Conservation (phyloP, 2,888 invertebrate genomes). For the Melanostoma mellinum region DNA sequence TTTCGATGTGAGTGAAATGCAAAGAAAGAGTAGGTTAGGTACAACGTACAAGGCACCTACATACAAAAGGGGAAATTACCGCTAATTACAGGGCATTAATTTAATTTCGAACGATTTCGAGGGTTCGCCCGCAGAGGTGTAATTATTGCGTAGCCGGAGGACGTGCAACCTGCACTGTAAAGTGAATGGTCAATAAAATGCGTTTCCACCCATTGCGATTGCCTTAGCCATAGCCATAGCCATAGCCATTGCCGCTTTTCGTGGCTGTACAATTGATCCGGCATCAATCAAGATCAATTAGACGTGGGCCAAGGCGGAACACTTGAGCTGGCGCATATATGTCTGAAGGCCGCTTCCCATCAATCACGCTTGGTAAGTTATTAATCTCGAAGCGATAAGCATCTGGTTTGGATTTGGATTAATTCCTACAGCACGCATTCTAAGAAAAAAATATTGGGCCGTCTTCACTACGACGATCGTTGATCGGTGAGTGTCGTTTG, state of each 20-base stretch:
- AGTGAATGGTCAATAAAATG: conserved; percentile 65
- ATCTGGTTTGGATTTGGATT: conserved; percentile 60
- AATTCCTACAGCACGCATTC: conserved; percentile 36
- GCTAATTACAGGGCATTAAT: conserved; percentile 71
- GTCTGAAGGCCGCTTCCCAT: conserved; percentile 53
- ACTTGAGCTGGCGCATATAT: conserved; percentile 40
- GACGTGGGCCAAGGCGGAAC: conserved; percentile 45
- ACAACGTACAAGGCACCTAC: too few relatives aligned
- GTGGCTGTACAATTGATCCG: conserved; percentile 43
- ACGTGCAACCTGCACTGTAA: conserved; percentile 52
- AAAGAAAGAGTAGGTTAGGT: too few relatives aligned
- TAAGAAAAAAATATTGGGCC: conserved; percentile 1
- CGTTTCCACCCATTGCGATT: conserved; percentile 53
- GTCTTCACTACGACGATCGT: conserved; percentile 37
- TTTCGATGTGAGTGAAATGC: background rate
- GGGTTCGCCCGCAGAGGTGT: conserved; percentile 56
- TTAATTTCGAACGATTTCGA: conserved; percentile 67
- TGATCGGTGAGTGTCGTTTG: conserved; percentile 61
- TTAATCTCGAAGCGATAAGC: conserved; percentile 61
- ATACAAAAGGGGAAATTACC: conserved; percentile 49
- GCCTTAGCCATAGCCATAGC: too few relatives aligned
- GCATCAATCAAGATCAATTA: conserved; percentile 69
- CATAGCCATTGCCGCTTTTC: conserved; percentile 2
- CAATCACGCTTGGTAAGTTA: conserved; percentile 60
- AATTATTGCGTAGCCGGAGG: conserved; percentile 70